Evolutionary conservation across 2,888 invertebrate species (phyloP).

Genomic region (Eretmocerus hayati): DNA sequence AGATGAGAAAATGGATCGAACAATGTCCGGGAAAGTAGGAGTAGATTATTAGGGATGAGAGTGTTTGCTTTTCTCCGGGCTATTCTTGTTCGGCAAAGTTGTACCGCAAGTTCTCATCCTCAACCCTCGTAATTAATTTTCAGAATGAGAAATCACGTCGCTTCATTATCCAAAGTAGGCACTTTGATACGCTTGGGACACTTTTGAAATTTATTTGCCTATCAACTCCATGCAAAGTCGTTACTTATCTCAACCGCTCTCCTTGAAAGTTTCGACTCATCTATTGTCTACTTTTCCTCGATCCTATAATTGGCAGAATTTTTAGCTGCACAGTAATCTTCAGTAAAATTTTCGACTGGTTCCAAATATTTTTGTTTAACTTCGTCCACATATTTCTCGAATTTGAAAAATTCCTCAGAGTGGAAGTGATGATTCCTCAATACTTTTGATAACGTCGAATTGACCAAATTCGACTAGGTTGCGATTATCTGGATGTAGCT

Average conservation of each 20-base stretch:
- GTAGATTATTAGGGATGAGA: slow-evolving; percentile 11
- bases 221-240: slow-evolving; percentile 8
- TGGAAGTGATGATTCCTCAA: too few species aligned
- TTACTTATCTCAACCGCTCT: slow-evolving; percentile 5
- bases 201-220: slow-evolving; percentile 14
- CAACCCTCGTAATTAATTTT: slow-evolving; percentile 14
- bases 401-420: too few species aligned
- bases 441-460: too few species aligned
- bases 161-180: slow-evolving; percentile 20
- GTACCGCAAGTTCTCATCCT: slow-evolving; percentile 8
- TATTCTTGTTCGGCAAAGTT: slow-evolving; percentile 5
- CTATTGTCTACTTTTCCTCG: too few species aligned
- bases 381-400: too few species aligned
- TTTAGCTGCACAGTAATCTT: too few species aligned
- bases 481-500: too few species aligned
- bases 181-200: slow-evolving; percentile 12
- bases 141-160: slow-evolving; percentile 18
- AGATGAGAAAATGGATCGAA: background rate
- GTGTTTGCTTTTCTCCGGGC: slow-evolving; percentile 13
- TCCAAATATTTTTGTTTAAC: too few species aligned
- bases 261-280: too few species aligned
- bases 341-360: too few species aligned
- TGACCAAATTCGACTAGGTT: too few species aligned
- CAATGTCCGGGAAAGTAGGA: slow-evolving; percentile 1
- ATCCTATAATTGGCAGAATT: too few species aligned